phyloP scores from a whole-genome alignment of 2,113 vertebrate species.

The Semnornis frantzii region DNA sequence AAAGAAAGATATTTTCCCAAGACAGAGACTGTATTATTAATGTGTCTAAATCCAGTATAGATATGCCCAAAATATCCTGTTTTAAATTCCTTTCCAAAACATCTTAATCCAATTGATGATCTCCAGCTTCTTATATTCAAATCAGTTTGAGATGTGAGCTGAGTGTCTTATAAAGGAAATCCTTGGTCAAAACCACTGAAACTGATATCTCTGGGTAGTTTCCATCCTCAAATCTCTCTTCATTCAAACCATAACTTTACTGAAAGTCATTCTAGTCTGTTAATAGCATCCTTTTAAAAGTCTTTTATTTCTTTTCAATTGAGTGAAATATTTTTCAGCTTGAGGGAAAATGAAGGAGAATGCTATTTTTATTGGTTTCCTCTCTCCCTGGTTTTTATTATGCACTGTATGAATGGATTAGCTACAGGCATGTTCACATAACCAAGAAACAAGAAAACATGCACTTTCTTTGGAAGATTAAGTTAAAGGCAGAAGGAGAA shows the following conservation, averaged over 20 bases:
- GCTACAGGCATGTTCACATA: background rate
- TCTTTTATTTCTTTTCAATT: background rate
- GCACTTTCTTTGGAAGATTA: background rate
- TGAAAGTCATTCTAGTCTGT: background rate
- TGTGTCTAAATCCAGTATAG: background rate
- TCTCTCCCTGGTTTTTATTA: background rate
- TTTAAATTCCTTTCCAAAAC: slow-evolving; percentile 9
- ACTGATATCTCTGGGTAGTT: background rate
- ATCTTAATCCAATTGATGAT: background rate
- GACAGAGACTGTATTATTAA: slow-evolving; percentile 9
- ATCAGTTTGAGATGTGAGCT: background rate
- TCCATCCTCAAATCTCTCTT: background rate
- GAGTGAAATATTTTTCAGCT: background rate
- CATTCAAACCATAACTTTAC: background rate
- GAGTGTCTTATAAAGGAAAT: background rate
- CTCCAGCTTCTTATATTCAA: slow-evolving; percentile 13
- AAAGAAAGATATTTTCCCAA: background rate
- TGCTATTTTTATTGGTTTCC: accelerated
- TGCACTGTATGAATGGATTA: background rate
- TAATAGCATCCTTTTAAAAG: background rate
- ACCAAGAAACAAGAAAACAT: background rate
- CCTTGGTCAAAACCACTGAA: background rate
- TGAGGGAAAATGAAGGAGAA: background rate
- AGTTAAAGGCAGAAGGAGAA: background rate
- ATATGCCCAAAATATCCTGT: background rate